Percentiles rank a stretch among this genome's conserved stretches.
These are phyloP conservation scores for Hylia prasina DNA, from an alignment of 2,113 vertebrate species.

Conservation along the genomic window DNA sequence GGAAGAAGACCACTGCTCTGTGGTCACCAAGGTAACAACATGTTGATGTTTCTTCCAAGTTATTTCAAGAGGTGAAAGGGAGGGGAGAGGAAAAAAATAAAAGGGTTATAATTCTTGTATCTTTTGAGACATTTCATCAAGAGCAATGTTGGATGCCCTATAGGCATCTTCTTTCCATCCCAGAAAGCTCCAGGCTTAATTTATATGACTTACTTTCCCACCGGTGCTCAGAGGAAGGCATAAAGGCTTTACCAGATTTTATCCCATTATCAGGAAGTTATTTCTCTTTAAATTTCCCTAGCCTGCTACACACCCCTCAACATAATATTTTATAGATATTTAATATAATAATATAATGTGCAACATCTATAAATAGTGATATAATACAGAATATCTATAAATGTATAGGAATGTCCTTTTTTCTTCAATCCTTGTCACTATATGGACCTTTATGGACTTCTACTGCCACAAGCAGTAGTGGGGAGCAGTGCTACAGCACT, in stretches of 20 bases:
- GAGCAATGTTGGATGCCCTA: not conserved
- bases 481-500: not conserved
- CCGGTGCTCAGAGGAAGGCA: not conserved
- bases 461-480: rapidly evolving
- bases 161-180: not conserved
- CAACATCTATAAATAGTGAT: not conserved
- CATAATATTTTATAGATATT: not conserved
- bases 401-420: not conserved
- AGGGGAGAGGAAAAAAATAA: not conserved
- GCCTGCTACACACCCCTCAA: not conserved
- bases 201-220: not conserved
- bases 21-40: not conserved
- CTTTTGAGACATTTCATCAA: not conserved
- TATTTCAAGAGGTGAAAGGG: not conserved
- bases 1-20: not conserved
- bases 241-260: not conserved
- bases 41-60: not conserved
- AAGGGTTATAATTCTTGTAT: rapidly evolving
- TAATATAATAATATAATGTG: no score
- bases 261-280: not conserved
- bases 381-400: not conserved
- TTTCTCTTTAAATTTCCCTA: not conserved
- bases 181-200: not conserved
- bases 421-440: not conserved
- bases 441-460: not conserved